Percentiles rank a stretch among this genome's conserved stretches.
Conservation (phyloP, 1,140 invertebrate species). For the Pseudachorutes palmiensis region DNA sequence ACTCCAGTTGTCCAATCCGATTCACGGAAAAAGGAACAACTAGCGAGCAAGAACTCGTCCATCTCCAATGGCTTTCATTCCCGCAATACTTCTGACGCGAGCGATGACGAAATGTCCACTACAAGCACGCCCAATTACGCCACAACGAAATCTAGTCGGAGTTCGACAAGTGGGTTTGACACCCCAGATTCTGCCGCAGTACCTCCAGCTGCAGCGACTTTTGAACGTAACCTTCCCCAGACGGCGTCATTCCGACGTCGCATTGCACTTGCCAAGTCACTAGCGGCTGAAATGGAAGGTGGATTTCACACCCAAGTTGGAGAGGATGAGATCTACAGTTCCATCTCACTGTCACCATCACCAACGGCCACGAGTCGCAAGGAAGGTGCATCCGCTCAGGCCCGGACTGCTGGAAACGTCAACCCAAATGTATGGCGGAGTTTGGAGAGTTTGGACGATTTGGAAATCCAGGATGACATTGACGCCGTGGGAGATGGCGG, state of each 20-base stretch:
- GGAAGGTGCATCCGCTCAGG: no score
- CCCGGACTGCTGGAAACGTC: background rate
- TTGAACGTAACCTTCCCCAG: constrained; percentile 10
- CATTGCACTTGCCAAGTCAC: constrained; percentile 18
- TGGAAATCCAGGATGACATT: constrained; percentile 32
- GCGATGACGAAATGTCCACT: constrained; percentile 10
- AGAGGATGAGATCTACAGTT: constrained; percentile 13
- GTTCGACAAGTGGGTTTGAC: background rate
- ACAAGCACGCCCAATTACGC: background rate
- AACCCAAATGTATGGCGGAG: constrained; percentile 15
- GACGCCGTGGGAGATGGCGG: constrained; percentile 23
- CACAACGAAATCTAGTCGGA: background rate
- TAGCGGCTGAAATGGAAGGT: background rate
- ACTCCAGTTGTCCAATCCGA: no score
- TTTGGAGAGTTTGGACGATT: constrained; percentile 32
- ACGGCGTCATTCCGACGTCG: constrained; percentile 26
- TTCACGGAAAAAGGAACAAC: no score
- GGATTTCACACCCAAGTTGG: constrained; percentile 16
- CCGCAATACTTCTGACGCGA: constrained; percentile 7
- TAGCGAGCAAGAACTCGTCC: constrained; percentile 9
- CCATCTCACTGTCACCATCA: constrained; percentile 1
- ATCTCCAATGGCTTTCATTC: constrained; percentile 25
- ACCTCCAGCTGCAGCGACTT: background rate
- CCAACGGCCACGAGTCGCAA: background rate
- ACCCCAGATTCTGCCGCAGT: background rate